Base-by-base conservation (phyloP, 2,797 vertebrate genomes). In the Melanogrammus aeglefinus region DNA sequence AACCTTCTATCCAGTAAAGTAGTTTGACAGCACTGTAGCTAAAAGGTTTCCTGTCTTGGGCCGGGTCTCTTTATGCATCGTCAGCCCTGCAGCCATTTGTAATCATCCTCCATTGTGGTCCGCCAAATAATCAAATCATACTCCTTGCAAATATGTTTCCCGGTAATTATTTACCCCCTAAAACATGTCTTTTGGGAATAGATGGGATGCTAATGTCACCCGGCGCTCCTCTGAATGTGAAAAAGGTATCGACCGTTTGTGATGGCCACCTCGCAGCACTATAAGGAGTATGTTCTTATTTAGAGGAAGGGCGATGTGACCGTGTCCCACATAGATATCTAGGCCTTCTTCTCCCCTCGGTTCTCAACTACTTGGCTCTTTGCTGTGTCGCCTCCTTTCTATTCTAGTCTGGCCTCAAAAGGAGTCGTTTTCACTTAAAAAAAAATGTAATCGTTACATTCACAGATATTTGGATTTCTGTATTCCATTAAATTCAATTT, bases 321-420 rank as follows among this genome's bases (percentile, higher is more conserved):
- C 51, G 0, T 84, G 89, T 75, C 87, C 86, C 78, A 84, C n/a
- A 82, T 85, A 78, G 36, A 76, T 31, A 88, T 77, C 6, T 82
- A 82, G 82, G 79, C 78, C 77, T 83, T 41, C 10, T 4, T 74
- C 44, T 82, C 75, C 81, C 71, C 1, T 5, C 44, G 75, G 80
- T 69, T 76, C 24, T 66, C n/a, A 41, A 35, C 16, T 77, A 76
- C 41, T 77, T 66, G 12, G 63, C n/a, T 66, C 63, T 27, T n/a
- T n/a, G n/a, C n/a, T n/a, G 27, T 27, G 4, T 27, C 8, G 9
- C 63, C 10, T 2, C 12, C 63, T 6, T n/a, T 66, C 63, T 27
- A 4, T 27, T 66, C 63, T 66, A 12, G 9, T 63, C 57, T 24
- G 57, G 57, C 57, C 57, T 66, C 4, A 66, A 63, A 63, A 63